phyloP scores from a whole-genome alignment of 2,113 vertebrate species.

The Crotalus horridus region DNA sequence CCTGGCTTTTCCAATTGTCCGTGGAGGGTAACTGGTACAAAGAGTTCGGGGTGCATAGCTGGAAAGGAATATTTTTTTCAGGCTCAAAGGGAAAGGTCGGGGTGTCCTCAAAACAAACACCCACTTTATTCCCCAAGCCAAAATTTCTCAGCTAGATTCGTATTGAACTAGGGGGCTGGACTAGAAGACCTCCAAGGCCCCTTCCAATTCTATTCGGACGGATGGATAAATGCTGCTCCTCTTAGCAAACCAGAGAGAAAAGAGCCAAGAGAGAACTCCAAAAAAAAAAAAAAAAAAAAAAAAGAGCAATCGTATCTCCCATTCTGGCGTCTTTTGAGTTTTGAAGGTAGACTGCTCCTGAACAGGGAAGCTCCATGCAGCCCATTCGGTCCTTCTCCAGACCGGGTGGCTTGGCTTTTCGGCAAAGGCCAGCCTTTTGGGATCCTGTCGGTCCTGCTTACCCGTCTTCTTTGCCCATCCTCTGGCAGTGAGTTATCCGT shows the following conservation, averaged over 20 bases:
- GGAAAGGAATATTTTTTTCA: neutral
- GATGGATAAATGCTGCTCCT: neutral
- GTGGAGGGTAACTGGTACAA: neutral
- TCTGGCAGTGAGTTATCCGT: constrained; percentile 26
- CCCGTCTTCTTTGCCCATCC: neutral
- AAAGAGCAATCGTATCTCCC: neutral
- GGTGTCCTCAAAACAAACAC: neutral
- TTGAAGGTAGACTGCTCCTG: neutral
- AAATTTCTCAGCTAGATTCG: neutral
- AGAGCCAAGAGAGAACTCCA: neutral
- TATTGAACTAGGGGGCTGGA: neutral
- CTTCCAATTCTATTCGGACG: neutral
- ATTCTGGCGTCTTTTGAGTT: neutral
- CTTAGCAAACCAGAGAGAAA: neutral
- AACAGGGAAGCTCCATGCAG: neutral
- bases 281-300: too few species aligned
- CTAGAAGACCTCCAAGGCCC: neutral
- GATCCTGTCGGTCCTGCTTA: neutral
- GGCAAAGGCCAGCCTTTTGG: neutral
- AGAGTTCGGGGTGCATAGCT: neutral
- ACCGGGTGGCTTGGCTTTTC: neutral
- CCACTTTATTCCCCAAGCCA: neutral
- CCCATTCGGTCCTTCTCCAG: rapidly evolving
- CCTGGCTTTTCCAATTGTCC: neutral
- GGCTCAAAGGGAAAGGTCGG: neutral